Percentiles rank a stretch among this genome's conserved stretches.
phyloP scores from a whole-genome alignment of 2,888 invertebrate species.

The Sminthurinus aureus region DNA sequence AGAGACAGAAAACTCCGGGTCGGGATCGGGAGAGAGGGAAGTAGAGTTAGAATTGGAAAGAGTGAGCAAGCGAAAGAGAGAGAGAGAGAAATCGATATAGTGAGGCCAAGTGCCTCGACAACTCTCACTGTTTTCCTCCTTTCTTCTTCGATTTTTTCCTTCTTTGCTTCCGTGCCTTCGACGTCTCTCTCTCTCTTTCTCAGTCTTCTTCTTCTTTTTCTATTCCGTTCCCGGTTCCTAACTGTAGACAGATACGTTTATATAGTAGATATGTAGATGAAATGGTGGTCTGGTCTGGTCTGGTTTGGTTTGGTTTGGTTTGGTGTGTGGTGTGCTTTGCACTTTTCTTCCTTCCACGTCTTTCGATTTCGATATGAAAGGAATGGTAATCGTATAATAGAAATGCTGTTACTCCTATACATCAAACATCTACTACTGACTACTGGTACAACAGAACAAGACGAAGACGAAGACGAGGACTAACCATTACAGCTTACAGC shows the following conservation, averaged over 20 bases:
- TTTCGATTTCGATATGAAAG: constrained; percentile 12
- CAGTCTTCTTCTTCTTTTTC: constrained; percentile 39
- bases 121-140: constrained; percentile 41
- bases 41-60: not conserved
- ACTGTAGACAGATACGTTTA: too few relatives aligned
- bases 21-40: constrained; percentile 30
- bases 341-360: not conserved
- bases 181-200: constrained; percentile 31
- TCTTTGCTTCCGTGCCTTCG: not conserved
- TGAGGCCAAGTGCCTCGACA: constrained; percentile 47
- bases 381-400: constrained; percentile 4
- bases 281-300: too few relatives aligned
- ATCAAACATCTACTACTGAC: not conserved
- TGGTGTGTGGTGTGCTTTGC: too few relatives aligned
- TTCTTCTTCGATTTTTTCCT: constrained; percentile 36
- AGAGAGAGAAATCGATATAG: constrained; percentile 45
- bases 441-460: not conserved
- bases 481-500: not conserved
- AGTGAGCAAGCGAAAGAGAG: constrained; percentile 21
- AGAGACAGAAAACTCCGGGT: constrained; percentile 30
- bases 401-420: constrained; percentile 21
- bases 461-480: not conserved
- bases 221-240: constrained; percentile 15
- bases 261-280: too few relatives aligned
- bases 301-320: too few relatives aligned